phyloP scores from a whole-genome alignment of 2,797 vertebrate species.

The Neosalanx taihuensis region DNA sequence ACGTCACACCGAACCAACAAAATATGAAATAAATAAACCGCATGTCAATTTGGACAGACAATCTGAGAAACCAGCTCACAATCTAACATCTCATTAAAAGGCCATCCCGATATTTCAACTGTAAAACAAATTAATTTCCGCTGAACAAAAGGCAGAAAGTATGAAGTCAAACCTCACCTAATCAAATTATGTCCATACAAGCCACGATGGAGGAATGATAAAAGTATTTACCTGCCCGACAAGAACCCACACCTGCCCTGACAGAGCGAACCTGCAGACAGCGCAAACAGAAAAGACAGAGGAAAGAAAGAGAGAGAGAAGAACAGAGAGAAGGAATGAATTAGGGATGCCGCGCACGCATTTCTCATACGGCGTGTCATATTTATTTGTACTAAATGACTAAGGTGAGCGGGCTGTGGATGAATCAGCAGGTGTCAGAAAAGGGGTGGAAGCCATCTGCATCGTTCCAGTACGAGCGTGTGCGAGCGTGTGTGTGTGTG shows the following conservation, averaged over 20 bases:
- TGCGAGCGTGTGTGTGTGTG: constrained; percentile 9
- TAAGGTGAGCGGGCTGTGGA: constrained; percentile 46
- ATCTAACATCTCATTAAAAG: not conserved
- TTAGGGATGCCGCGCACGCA: not conserved
- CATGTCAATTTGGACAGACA: constrained; percentile 11
- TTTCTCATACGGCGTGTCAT: constrained; percentile 28
- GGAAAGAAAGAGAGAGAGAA: constrained; percentile 3
- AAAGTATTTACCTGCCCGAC: constrained; percentile 6
- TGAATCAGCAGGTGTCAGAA: constrained; percentile 56
- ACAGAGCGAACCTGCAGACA: not conserved
- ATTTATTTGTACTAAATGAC: constrained; percentile 48
- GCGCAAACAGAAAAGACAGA: not conserved
- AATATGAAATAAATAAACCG: not conserved
- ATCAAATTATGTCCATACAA: too few species aligned
- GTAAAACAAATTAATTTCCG: too few species aligned
- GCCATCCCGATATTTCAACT: too few species aligned
- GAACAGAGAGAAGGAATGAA: constrained; percentile 3
- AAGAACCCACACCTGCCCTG: not conserved
- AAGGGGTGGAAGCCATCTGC: constrained; percentile 31
- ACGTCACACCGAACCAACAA: constrained; percentile 16
- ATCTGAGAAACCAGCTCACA: not conserved
- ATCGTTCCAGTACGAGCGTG: constrained; percentile 17
- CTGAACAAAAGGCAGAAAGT: too few species aligned
- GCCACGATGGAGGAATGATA: not conserved
- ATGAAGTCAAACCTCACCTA: too few species aligned